Evolutionary conservation across 2,888 invertebrate species (phyloP).

Genomic region (Ophion slaviceki): DNA sequence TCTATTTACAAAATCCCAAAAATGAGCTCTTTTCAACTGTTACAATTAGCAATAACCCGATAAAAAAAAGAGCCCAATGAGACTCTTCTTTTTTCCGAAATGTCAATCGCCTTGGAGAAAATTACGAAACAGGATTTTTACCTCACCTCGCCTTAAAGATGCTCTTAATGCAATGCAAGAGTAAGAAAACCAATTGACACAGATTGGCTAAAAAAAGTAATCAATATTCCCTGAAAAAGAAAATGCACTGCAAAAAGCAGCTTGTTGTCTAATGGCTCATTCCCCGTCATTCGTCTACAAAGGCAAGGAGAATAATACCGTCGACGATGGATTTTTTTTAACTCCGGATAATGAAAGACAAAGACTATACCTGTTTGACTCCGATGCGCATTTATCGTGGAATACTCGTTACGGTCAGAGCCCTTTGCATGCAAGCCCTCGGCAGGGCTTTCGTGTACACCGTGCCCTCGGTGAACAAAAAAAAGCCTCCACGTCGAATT

Average conservation of each 20-base stretch:
- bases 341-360: background rate
- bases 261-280: too few species aligned
- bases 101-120: background rate
- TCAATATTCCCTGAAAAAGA: too few species aligned
- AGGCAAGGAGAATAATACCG: too few species aligned
- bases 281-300: too few species aligned
- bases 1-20: too few species aligned
- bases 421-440: background rate
- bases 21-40: too few species aligned
- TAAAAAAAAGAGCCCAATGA: too few species aligned
- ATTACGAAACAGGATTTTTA: background rate
- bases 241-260: too few species aligned
- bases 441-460: background rate
- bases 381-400: background rate
- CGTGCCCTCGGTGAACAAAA: conserved; percentile 6
- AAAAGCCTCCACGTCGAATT: conserved; percentile 22
- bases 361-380: background rate
- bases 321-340: background rate
- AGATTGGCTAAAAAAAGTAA: too few species aligned
- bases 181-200: background rate
- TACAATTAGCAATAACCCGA: too few species aligned
- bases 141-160: background rate
- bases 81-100: background rate
- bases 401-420: background rate
- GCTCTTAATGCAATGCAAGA: background rate